A percentile compares a stretch with the other conserved stretches of the same genome.
These are phyloP conservation scores for Linurgus olivaceus DNA, from an alignment of 2,797 vertebrate genomes.

Conservation along the genomic window DNA sequence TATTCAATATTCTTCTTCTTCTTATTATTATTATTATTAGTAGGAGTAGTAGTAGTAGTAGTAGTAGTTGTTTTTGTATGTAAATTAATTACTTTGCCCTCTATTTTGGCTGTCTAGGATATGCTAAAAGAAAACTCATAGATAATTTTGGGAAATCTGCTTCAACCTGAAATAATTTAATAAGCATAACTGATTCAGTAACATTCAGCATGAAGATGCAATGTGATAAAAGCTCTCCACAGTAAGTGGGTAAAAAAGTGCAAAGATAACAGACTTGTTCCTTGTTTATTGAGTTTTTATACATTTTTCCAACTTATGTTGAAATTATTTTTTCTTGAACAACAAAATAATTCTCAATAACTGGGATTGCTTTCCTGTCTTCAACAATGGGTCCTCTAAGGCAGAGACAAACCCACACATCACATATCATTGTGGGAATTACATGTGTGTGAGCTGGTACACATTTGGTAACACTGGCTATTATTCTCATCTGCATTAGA, in stretches of 20 bases:
- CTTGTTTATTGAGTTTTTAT: neutral
- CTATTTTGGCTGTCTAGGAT: neutral
- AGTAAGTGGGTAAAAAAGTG: neutral
- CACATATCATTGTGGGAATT: neutral
- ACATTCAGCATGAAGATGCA: neutral
- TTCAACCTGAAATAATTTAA: neutral
- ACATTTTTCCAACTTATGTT: neutral
- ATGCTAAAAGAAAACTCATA: neutral
- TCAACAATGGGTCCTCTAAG: neutral
- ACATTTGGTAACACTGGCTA: neutral
- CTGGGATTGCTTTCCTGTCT: neutral
- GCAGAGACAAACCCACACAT: neutral
- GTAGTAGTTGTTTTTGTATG: neutral
- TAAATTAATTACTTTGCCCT: neutral
- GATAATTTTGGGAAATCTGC: neutral
- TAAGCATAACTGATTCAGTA: neutral
- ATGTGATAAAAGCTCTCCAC: neutral
- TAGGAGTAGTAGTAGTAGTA: accelerated
- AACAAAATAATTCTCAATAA: neutral
- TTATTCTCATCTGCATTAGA: neutral
- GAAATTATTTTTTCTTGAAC: neutral
- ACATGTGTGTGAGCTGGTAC: neutral
- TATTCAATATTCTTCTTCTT: neutral
- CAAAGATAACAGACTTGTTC: neutral
- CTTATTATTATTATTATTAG: neutral